phyloP scores from a whole-genome alignment of 2,888 invertebrate species.

The Doris montereyensis region DNA sequence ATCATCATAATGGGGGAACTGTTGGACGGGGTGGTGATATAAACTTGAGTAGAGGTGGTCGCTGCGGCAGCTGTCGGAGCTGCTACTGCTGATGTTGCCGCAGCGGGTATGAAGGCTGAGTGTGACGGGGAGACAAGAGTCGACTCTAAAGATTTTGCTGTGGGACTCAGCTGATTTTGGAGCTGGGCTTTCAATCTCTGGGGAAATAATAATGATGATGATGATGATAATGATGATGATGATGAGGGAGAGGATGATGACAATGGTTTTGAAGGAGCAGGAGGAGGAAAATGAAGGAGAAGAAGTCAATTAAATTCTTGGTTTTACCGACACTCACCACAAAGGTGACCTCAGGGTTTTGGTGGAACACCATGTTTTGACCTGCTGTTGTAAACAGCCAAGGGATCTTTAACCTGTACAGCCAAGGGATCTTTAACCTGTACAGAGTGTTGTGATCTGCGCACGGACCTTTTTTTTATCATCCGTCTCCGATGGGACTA shows the following conservation, averaged over 20 bases:
- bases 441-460: too few species aligned
- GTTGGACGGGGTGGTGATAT: not conserved
- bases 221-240: too few species aligned
- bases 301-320: not conserved
- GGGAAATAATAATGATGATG: not conserved
- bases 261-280: too few species aligned
- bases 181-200: slow-evolving; percentile 49
- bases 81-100: not conserved
- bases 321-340: not conserved
- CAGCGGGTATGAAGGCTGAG: not conserved
- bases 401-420: too few species aligned
- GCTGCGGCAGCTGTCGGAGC: slow-evolving; percentile 31
- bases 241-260: too few species aligned
- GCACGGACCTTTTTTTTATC: too few species aligned
- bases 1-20: slow-evolving; percentile 41
- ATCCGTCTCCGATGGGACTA: too few species aligned
- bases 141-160: slow-evolving; percentile 16
- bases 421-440: too few species aligned
- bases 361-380: slow-evolving; percentile 48
- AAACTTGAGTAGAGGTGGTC: slow-evolving; percentile 11
- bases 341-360: slow-evolving; percentile 27
- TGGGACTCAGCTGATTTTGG: slow-evolving; percentile 39
- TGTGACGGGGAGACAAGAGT: not conserved
- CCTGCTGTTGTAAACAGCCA: too few species aligned
- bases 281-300: too few species aligned